Evolutionary conservation across 1,140 invertebrate genomes (phyloP), one percentile per base, ranked within the genome.

Genomic region (Mya arenaria): DNA sequence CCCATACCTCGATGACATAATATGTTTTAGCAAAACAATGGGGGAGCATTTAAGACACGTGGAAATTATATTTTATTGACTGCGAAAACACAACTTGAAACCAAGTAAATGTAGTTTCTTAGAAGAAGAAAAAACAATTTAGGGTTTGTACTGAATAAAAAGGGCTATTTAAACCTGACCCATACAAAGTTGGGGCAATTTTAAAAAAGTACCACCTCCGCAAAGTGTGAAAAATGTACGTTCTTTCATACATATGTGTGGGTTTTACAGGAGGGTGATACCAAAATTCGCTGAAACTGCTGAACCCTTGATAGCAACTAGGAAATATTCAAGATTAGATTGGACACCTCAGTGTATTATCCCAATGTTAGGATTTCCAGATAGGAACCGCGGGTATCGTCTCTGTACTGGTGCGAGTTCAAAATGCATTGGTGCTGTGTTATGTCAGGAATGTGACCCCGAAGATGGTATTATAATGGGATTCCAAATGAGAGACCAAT

Each of bases 181-280:
- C 72, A 44, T n/a, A 39, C 13, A 75, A 75, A 32, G 36, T 75
- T n/a, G 30, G 41, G n/a, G 55, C 55, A 17, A 75, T n/a, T n/a
- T 75, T 25, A 39, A 48, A 44, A 41, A 37, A 17, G 13, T 60
- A 25, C 72, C 55, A 2, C 6, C 39, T 19, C 60, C 73, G 1
- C 15, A 13, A 36, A 48, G 32, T 63, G 60, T 77, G 4, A 37
- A 52, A 10, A 15, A 77, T 4, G 44, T 94, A 0, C 75, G 91
- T 58, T 73, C 91, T 65, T 94, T 94, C 68, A 84, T 94, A 10
- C 94, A 93, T 4, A 90, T 94, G 72, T 86, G 91, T 2, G 88
- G 88, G 36, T 94, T 92, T 85, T 94, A 94, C 84, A 83, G 90
- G 4, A 87, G 89, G 55, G 94, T 94, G 74, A 87, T 93, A 13